Evolutionary conservation across 92 coral and sea anemone species (phyloP), one percentile per base, ranked within the genome.

Genomic region (Phenganax marumi): DNA sequence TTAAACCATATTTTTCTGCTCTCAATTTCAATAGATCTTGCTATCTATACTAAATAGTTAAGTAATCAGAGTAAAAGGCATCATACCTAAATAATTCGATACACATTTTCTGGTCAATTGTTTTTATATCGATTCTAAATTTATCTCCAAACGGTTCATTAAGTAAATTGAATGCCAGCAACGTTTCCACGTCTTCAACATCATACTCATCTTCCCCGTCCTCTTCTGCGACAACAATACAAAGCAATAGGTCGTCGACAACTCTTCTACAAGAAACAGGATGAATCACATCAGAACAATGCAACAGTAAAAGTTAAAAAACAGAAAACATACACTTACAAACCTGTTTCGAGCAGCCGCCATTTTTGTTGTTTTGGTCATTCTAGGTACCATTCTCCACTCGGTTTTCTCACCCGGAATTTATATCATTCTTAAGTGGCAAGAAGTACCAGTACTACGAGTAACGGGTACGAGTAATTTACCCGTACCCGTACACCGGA

Each of bases 71-170:
- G 18, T 18, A 21, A 56, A 56, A 14, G 19, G 2, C 77, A 70
- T 52, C 47, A 73, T 57, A 84, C 87, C 87, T 77, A 76, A 88
- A 88, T 81, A 87, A 49, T 52, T 83, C 88, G 70, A 88, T 88
- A 82, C 78, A 84, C 46, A 68, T 78, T 84, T 88, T 88, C 48
- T 84, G 81, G 61, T 87, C 87, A 68, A 87, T 25, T 62, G 65
- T 84, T 84, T 84, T 81, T 33, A 84, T 66, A 81, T 87, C 83
- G 68, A 87, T 83, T 64, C 58, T 83, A 76, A 87, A 83, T 54
- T 85, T 86, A 46, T 62, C 63, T 54, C 53, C 53, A 51, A 60
- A 88, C 53, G 85, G 88, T 52, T 77, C 85, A 63, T 79, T 79
- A 61, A 80, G 52, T 80, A 87, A 58, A 50, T 87, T 79, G 79